A percentile compares a stretch with the other conserved stretches of the same genome.
Conservation (phyloP, 2,888 invertebrate species). For the Meteorus colon region DNA sequence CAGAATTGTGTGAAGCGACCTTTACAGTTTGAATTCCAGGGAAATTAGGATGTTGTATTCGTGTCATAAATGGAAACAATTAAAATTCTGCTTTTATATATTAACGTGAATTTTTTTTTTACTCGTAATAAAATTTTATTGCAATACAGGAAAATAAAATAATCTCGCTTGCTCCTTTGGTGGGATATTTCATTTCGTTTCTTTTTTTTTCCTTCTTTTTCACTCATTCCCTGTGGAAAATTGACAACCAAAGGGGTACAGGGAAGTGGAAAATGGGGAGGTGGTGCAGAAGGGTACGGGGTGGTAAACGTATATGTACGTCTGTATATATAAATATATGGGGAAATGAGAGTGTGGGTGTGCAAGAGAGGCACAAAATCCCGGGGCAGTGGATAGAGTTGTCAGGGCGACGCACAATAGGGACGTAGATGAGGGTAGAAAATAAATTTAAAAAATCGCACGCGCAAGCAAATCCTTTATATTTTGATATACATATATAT, state of each 20-base stretch:
- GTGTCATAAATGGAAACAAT: neutral
- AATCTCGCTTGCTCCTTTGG: neutral
- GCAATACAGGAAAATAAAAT: constrained; percentile 7
- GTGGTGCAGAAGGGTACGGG: constrained; percentile 16
- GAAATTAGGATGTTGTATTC: constrained; percentile 44
- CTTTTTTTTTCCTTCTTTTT: constrained; percentile 10
- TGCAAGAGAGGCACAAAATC: constrained; percentile 11
- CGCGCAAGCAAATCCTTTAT: constrained; percentile 17
- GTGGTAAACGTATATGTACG: constrained; percentile 5
- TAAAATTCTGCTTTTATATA: neutral
- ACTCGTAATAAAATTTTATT: constrained; percentile 11
- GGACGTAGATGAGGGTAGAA: constrained; percentile 28
- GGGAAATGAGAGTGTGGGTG: neutral
- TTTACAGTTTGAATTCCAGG: no score
- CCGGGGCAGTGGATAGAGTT: constrained; percentile 27
- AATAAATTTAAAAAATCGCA: constrained; percentile 32
- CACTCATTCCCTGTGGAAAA: constrained; percentile 23
- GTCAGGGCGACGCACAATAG: constrained; percentile 29
- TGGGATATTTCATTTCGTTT: neutral
- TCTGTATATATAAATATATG: neutral
- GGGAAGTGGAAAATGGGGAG: constrained; percentile 23
- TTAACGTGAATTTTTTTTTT: neutral
- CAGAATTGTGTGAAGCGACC: no score
- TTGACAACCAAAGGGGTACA: constrained; percentile 6
- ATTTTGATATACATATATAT: constrained; percentile 7